Evolutionary conservation across 2,113 vertebrate genomes (phyloP).

Genomic region (Parus major): DNA sequence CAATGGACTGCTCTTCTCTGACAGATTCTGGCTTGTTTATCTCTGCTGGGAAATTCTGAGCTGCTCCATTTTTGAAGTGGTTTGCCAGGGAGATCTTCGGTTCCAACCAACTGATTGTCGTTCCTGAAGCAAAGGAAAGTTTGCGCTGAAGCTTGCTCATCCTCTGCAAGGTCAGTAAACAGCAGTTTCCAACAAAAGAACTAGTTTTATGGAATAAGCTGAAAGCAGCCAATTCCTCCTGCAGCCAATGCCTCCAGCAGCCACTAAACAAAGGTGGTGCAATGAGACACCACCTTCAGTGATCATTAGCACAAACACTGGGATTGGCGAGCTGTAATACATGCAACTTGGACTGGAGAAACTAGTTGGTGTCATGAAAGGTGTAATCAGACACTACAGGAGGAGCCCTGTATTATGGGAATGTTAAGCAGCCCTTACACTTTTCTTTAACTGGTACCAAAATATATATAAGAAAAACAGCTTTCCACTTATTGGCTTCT

Average conservation of each 20-base stretch:
- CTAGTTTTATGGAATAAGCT: not conserved
- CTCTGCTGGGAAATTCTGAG: constrained; percentile 79
- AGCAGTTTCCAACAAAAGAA: constrained; percentile 38
- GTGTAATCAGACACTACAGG: constrained; percentile 70
- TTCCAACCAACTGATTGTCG: constrained; percentile 94
- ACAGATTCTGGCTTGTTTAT: constrained; percentile 76
- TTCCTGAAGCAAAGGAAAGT: constrained; percentile 82
- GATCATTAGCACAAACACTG: constrained; percentile 73
- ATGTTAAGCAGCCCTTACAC: constrained; percentile 1
- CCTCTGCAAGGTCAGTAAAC: constrained; percentile 54
- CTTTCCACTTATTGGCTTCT: not conserved
- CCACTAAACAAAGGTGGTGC: constrained; percentile 60
- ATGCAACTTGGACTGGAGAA: constrained; percentile 44
- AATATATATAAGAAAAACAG: not conserved
- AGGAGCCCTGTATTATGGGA: constrained; percentile 16
- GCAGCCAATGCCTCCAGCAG: constrained; percentile 59
- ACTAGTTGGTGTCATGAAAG: constrained; percentile 61
- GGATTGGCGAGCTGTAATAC: constrained; percentile 66
- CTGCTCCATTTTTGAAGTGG: constrained; percentile 91
- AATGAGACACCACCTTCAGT: constrained; percentile 44
- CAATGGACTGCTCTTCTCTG: constrained; percentile 76
- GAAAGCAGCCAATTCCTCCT: constrained; percentile 58
- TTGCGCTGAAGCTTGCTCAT: constrained; percentile 85
- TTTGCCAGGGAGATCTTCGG: constrained; percentile 88
- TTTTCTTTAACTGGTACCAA: not conserved